Percentiles rank a stretch among this genome's conserved stretches.
Conservation (phyloP, 1,140 invertebrate genomes). For the Melipona quadrifasciata region DNA sequence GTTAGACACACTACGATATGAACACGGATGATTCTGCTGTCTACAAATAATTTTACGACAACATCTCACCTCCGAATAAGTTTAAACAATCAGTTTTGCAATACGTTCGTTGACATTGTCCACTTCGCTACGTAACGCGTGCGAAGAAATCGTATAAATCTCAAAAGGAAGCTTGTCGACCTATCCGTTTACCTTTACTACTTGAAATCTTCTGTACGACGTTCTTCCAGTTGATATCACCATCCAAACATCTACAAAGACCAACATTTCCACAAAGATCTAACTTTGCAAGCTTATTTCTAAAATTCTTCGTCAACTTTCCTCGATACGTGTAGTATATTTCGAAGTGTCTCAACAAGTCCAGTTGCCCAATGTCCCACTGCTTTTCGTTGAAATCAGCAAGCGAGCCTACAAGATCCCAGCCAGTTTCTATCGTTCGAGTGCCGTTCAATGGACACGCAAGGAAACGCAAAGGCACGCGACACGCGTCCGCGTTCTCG, state of each 20-base stretch:
- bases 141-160: not conserved
- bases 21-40: too few relatives aligned
- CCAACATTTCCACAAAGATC: not conserved
- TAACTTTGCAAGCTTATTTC: not conserved
- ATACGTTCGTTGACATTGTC: not conserved
- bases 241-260: not conserved
- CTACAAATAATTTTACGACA: not conserved
- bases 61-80: not conserved
- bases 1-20: too few relatives aligned
- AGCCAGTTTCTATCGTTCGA: not conserved
- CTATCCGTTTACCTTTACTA: not conserved
- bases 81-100: not conserved
- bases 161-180: not conserved
- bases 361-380: not conserved
- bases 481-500: constrained; percentile 26
- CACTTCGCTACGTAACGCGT: not conserved
- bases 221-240: not conserved
- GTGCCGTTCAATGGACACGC: constrained; percentile 13
- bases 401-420: not conserved
- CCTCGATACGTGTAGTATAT: not conserved
- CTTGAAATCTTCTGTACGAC: not conserved
- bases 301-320: not conserved
- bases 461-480: constrained; percentile 40
- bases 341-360: not conserved
- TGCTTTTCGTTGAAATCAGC: not conserved